These are phyloP conservation scores for Bubo bubo DNA, from an alignment of 2,113 vertebrate species.

Conservation along the genomic window DNA sequence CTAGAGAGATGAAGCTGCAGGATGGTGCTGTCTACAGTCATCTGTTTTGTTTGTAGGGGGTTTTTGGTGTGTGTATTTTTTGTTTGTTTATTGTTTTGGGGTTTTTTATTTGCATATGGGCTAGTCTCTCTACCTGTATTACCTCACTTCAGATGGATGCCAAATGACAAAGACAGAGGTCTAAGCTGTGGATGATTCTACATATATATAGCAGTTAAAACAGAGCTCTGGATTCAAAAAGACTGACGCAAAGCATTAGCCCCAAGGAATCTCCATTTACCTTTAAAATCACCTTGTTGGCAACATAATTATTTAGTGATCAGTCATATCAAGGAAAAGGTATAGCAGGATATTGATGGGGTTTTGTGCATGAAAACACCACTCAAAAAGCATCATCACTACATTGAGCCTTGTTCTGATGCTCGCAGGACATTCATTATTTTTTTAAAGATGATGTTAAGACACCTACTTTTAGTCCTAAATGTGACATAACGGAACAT, in stretches of 20 bases:
- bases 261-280: background rate
- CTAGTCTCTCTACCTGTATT: background rate
- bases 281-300: background rate
- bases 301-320: background rate
- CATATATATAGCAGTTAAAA: background rate
- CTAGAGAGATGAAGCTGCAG: background rate
- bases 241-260: background rate
- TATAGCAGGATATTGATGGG: background rate
- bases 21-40: background rate
- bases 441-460: background rate
- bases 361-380: background rate
- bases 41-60: background rate
- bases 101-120: background rate
- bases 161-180: background rate
- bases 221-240: background rate
- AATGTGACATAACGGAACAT: background rate
- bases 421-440: background rate
- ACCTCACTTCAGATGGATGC: background rate
- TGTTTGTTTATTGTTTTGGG: background rate
- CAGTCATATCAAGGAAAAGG: background rate
- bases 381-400: background rate
- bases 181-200: background rate
- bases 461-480: background rate
- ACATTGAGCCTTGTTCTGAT: background rate
- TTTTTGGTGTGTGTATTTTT: background rate